Conservation (phyloP, 2,797 vertebrate genomes). For the Enteromius mattozi region DNA sequence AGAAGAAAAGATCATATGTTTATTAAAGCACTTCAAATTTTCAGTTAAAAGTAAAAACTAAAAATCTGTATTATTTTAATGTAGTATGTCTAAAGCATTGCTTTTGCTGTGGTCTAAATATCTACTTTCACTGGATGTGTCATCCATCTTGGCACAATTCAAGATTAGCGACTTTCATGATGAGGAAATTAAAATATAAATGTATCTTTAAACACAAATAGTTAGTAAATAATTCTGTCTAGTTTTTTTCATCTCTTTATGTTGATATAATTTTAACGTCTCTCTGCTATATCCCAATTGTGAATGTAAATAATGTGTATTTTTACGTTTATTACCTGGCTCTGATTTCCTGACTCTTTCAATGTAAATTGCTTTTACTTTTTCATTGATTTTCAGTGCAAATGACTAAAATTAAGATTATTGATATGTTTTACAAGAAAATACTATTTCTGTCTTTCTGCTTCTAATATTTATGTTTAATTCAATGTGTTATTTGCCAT, state of each 20-base stretch:
- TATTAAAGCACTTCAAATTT: neutral
- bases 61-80: neutral
- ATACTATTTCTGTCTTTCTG: neutral
- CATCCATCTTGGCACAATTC: too few relatives aligned
- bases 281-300: neutral
- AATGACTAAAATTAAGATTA: neutral
- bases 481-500: neutral
- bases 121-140: neutral
- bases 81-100: neutral
- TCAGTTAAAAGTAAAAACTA: neutral
- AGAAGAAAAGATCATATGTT: neutral
- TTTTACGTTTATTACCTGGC: neutral
- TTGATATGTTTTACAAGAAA: neutral
- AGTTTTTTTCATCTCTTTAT: neutral
- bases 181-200: neutral
- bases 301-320: neutral
- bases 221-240: neutral
- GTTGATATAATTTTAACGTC: neutral
- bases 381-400: neutral
- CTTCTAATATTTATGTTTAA: neutral
- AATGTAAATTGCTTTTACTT: neutral
- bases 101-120: neutral
- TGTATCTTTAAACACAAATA: neutral
- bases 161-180: neutral
- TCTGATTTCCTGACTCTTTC: neutral